Percentiles rank a stretch among this genome's conserved stretches.
Conservation (phyloP, 1,140 invertebrate genomes). For the Heliconius hewitsoni region DNA sequence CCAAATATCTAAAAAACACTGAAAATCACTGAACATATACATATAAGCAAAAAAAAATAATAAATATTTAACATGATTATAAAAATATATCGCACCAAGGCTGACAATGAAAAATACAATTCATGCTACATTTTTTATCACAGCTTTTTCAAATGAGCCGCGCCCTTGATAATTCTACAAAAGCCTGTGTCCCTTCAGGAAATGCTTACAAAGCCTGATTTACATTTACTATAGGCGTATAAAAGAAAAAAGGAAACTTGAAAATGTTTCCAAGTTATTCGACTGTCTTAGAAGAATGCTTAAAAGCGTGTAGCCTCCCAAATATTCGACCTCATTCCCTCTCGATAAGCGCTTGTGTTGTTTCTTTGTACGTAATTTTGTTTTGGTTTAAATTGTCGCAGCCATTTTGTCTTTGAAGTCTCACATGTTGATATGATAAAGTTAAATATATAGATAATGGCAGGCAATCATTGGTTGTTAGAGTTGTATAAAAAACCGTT, state of each 20-base stretch:
- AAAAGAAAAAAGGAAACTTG: conserved; percentile 5
- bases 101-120: neutral
- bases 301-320: neutral
- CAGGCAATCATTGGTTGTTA: no score
- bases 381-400: neutral
- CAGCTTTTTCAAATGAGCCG: conserved; percentile 22
- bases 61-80: neutral
- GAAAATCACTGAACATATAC: no score
- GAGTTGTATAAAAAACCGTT: no score
- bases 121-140: neutral
- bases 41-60: no score
- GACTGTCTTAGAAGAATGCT: conserved; percentile 11
- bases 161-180: conserved; percentile 18
- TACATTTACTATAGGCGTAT: conserved; percentile 8
- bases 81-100: neutral
- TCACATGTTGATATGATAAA: neutral
- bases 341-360: neutral
- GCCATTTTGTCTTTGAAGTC: neutral
- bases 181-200: conserved; percentile 25
- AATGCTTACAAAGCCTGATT: conserved; percentile 17
- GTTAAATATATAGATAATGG: no score
- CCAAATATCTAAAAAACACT: no score
- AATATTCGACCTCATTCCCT: neutral
- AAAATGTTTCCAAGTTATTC: conserved; percentile 16
- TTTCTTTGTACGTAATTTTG: neutral